Conservation (phyloP, 2,888 invertebrate species). For the Cancer borealis region DNA sequence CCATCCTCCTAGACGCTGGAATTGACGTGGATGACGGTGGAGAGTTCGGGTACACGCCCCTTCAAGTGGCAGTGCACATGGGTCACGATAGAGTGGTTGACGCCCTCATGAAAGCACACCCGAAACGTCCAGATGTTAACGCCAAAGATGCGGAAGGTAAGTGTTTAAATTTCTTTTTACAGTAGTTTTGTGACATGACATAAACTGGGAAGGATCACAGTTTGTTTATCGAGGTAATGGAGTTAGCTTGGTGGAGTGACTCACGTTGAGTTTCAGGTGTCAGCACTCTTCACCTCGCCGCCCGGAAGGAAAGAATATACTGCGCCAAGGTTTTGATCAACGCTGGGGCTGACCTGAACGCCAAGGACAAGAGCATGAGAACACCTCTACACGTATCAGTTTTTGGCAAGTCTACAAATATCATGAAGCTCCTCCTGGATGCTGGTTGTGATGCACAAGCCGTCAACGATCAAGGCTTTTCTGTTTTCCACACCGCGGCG, state of each 20-base stretch:
- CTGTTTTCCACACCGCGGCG: slow-evolving; percentile 45
- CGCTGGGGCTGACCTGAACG: slow-evolving; percentile 43
- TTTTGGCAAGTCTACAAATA: slow-evolving; percentile 21
- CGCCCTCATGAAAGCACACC: not conserved
- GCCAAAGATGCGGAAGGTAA: slow-evolving; percentile 41
- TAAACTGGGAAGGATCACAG: not conserved
- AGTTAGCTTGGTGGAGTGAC: not conserved
- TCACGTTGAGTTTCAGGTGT: slow-evolving; percentile 44
- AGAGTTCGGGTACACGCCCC: slow-evolving; percentile 41
- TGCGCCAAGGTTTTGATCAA: slow-evolving; percentile 27
- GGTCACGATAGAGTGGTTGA: not conserved
- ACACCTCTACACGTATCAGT: slow-evolving; percentile 53
- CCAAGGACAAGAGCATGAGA: not conserved
- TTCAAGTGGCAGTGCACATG: slow-evolving; percentile 44
- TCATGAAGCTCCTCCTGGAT: slow-evolving; percentile 47
- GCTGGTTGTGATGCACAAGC: slow-evolving; percentile 41
- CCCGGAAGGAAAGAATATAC: not conserved
- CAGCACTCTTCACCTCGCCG: slow-evolving; percentile 55
- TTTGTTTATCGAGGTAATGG: not conserved
- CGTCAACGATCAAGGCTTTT: not conserved
- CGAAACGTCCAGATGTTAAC: not conserved
- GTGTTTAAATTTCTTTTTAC: not conserved
- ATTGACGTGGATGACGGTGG: slow-evolving; percentile 21
- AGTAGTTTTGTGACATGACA: not conserved
- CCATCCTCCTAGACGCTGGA: slow-evolving; percentile 42